Evolutionary conservation across 2,888 invertebrate species (phyloP).

Genomic region (Diloba caeruleocephala): DNA sequence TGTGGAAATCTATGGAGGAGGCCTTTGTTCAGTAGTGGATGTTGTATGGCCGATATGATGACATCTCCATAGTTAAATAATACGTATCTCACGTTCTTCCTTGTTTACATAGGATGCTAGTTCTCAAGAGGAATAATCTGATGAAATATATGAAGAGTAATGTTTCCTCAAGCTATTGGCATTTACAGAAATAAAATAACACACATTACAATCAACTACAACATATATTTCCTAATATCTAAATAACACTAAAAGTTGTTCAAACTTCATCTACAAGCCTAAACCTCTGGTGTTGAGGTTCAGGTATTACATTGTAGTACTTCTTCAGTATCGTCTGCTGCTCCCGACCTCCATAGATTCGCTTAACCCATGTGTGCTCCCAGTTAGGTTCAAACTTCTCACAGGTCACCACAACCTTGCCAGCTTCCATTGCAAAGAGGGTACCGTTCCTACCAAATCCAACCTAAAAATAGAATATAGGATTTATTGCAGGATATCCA

Average conservation of each 20-base stretch:
- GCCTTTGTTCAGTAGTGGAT: no score
- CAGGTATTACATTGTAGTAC: slow-evolving; percentile 95
- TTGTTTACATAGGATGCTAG: no score
- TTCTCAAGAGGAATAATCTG: no score
- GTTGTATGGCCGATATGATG: no score
- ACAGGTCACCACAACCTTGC: slow-evolving; percentile 94
- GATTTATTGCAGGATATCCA: no score
- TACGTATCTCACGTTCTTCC: no score
- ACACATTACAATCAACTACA: slow-evolving; percentile 20
- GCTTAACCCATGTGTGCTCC: slow-evolving; percentile 93
- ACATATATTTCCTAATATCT: slow-evolving; percentile 28
- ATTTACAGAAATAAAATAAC: background rate
- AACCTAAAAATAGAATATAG: slow-evolving; percentile 89
- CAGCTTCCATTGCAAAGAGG: slow-evolving; percentile 94
- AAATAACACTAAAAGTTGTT: slow-evolving; percentile 25
- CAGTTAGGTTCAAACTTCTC: slow-evolving; percentile 94
- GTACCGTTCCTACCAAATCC: slow-evolving; percentile 94
- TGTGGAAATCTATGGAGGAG: no score
- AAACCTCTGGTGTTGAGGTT: slow-evolving; percentile 93
- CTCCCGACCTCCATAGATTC: slow-evolving; percentile 90
- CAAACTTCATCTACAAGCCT: slow-evolving; percentile 93
- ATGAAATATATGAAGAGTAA: no score
- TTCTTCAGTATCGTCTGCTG: slow-evolving; percentile 93
- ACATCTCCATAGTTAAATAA: no score
- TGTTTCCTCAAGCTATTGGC: no score